These are phyloP conservation scores for Brotogeris chrysoptera DNA, from an alignment of 2,797 vertebrate genomes.

Conservation along the genomic window DNA sequence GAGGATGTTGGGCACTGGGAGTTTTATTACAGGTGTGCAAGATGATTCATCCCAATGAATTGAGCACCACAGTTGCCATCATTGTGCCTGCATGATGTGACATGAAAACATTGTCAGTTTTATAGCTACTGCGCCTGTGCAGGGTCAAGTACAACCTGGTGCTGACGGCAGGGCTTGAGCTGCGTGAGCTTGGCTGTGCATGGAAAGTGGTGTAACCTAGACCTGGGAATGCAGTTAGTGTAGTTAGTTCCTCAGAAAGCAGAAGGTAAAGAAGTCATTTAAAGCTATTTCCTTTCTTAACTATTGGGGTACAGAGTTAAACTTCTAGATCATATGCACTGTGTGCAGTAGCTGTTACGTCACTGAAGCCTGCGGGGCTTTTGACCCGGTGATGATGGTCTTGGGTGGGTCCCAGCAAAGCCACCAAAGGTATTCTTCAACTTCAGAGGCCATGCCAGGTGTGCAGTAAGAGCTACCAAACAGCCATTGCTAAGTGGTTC, in stretches of 20 bases:
- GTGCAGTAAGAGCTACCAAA: not conserved
- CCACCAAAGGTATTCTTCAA: not conserved
- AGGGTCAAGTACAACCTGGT: not conserved
- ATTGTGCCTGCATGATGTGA: not conserved
- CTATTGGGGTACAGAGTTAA: not conserved
- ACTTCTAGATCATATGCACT: not conserved
- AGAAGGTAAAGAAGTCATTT: not conserved
- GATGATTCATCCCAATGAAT: not conserved
- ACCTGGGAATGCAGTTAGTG: not conserved
- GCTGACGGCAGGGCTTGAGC: not conserved
- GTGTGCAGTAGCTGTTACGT: not conserved
- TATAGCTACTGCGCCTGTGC: not conserved
- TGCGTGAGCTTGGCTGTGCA: rapidly evolving
- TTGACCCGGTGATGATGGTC: not conserved
- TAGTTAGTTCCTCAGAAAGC: not conserved
- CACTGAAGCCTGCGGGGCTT: not conserved
- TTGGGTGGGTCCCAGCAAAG: not conserved
- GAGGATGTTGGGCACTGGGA: not conserved
- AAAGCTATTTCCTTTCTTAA: not conserved
- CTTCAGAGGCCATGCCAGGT: rapidly evolving
- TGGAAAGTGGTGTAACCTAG: not conserved
- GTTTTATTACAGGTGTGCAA: not conserved
- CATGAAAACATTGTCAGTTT: not conserved
- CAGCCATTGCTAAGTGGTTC: not conserved
- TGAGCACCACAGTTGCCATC: not conserved